Conservation (phyloP, 2,113 vertebrate genomes). For the Pelecanus crispus region DNA sequence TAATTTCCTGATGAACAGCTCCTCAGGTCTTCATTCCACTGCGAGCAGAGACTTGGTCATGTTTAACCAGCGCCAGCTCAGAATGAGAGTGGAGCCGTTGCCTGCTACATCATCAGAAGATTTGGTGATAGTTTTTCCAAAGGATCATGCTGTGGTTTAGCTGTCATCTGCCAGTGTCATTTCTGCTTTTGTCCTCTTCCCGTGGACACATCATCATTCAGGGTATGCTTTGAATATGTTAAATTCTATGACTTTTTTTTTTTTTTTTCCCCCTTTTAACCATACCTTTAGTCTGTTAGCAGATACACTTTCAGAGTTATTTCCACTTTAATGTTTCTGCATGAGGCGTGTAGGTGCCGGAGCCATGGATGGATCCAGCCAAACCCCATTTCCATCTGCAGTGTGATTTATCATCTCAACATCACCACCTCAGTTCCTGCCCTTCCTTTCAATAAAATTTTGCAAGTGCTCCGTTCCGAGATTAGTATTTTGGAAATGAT, state of each 20-base stretch:
- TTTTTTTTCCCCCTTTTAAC: neutral
- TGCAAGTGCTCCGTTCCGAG: neutral
- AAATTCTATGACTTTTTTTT: neutral
- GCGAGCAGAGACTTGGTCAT: neutral
- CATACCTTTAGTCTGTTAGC: neutral
- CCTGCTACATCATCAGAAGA: neutral
- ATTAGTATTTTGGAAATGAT: neutral
- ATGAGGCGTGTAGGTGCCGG: fast-evolving
- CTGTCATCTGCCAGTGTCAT: neutral
- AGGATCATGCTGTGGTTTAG: neutral
- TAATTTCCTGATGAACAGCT: neutral
- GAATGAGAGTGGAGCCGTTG: neutral
- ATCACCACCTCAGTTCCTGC: neutral
- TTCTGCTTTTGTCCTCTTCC: neutral
- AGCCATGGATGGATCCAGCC: neutral
- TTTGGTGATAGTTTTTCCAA: fast-evolving
- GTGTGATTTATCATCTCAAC: neutral
- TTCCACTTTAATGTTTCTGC: neutral
- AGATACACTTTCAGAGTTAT: neutral
- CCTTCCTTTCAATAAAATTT: neutral
- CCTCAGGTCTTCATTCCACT: neutral
- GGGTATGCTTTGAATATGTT: neutral
- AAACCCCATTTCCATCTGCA: neutral
- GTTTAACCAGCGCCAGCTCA: neutral
- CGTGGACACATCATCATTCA: neutral